phyloP scores from a whole-genome alignment of 2,888 invertebrate genomes.

The Stictocephala bisonia region DNA sequence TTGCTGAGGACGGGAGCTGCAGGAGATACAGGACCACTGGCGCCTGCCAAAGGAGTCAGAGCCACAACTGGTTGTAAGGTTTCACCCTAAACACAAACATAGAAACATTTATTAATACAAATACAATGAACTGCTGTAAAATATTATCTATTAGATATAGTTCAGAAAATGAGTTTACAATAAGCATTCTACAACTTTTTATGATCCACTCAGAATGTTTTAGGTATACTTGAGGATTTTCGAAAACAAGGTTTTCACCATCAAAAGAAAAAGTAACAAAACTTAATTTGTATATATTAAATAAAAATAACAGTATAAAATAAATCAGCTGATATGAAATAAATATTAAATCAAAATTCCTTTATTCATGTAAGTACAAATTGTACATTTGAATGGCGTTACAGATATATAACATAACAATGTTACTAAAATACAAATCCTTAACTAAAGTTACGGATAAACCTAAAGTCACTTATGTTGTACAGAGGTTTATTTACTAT shows the following conservation, averaged over 20 bases:
- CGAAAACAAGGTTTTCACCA: not conserved
- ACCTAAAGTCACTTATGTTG: too few relatives aligned
- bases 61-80: conserved; percentile 24
- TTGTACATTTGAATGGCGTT: too few relatives aligned
- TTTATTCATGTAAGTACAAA: too few relatives aligned
- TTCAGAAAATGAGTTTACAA: not conserved
- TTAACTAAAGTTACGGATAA: too few relatives aligned
- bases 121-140: too few relatives aligned
- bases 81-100: not conserved
- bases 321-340: too few relatives aligned
- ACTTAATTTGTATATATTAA: too few relatives aligned
- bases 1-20: not conserved
- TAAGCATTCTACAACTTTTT: not conserved
- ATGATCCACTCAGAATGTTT: not conserved
- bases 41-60: not conserved
- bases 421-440: too few relatives aligned
- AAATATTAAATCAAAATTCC: too few relatives aligned
- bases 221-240: not conserved
- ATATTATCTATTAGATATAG: not conserved
- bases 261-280: not conserved
- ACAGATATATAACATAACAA: too few relatives aligned
- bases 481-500: too few relatives aligned
- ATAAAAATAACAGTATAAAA: too few relatives aligned
- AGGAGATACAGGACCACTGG: not conserved
- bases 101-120: not conserved